Base-by-base conservation (phyloP, 2,113 vertebrate genomes). In the Notothenia coriiceps region DNA sequence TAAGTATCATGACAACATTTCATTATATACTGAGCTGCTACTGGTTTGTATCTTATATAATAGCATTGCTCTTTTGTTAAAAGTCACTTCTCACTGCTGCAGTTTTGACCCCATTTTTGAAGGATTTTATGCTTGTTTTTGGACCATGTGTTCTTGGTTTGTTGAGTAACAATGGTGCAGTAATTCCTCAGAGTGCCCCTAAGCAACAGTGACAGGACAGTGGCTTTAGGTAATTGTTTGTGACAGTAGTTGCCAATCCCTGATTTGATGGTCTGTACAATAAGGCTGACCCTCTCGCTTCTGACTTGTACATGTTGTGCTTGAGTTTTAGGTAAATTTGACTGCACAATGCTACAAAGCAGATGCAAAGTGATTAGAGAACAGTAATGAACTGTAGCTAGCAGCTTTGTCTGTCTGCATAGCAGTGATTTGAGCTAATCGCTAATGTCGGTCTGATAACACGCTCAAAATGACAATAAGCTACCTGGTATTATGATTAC, bases 141-240 rank as follows among this genome's bases (percentile, higher is more conserved):
- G 33, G 47, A 49, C 10, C 46, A 2, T 55, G 47, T 33, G 60
- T 65, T 83, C 17, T 70, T 8, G 55, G 14, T 74, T 62, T 8
- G 22, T 75, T 0, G 44, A 52, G 74, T 20, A 73, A 68, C 86
- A 75, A 60, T 50, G 57, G 59, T 68, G 63, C 78, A 65, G 86
- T 83, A 77, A 89, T 84, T 83, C 78, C 22, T 86, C 43, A 13
- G 76, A 65, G 79, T 79, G 55, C 77, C 12, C 3, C 68, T 74
- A 73, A 80, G 56, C 57, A 78, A 74, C 71, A 70, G 2, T 49
- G 59, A 79, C 80, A 74, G 70, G 50, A 69, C 22, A 9, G 57
- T 77, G 70, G 74, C 82, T 90, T 82, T 77, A 61, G 86, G 57
- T 89, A 88, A 89, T 76, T 87, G 80, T 84, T 62, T 52, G 63